Evolutionary conservation across 2,888 invertebrate species (phyloP), one percentile per base, ranked within the genome.

Genomic region (Lypha dubia): DNA sequence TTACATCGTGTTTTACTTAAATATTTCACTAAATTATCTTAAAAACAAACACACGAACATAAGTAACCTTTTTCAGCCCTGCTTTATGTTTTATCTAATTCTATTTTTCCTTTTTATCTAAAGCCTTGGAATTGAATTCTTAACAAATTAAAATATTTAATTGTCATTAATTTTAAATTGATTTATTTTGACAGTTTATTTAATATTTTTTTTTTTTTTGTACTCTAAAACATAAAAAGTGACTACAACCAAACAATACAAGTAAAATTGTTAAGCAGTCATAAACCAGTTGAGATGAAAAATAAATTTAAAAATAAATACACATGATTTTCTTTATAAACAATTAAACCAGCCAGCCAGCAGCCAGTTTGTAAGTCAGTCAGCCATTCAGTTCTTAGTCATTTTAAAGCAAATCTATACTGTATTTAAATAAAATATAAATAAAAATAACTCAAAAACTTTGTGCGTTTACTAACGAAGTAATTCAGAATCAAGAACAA

Each of bases 331-430:
- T 38, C 8, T 74, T 62, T 49, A 24, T 38, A 44, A 20, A 28
- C 15, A 67, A 13, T 56, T 32, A 46, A 46, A 5, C 38, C 70
- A 62, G 3, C 8, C 68, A 68, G 20, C 38, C 70, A 70, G n/a
- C 70, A 70, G n/a, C 38, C 38, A 22, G 28, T 74, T 62, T 41
- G 28, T 77, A 58, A 68, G 67, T 73, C 74, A 80, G 28, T 67
- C 80, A 67, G 74, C 3, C 80, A 74, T 9, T 77, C 71, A 44
- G 49, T 56, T 41, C 68, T 75, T 65, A 77, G 65, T 65, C 76
- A 77, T 49, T 49, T 28, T 22, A 56, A 75, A 35, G 24, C 32
- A 44, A 63, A 70, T 8, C 46, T 53, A 76, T 4, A 1, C n/a
- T 1, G 32, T 3, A 28, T 22, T n/a, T 56, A 62, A 22, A 17